Evolutionary conservation across 2,888 invertebrate genomes (phyloP).

Genomic region (Autographa pulchrina): DNA sequence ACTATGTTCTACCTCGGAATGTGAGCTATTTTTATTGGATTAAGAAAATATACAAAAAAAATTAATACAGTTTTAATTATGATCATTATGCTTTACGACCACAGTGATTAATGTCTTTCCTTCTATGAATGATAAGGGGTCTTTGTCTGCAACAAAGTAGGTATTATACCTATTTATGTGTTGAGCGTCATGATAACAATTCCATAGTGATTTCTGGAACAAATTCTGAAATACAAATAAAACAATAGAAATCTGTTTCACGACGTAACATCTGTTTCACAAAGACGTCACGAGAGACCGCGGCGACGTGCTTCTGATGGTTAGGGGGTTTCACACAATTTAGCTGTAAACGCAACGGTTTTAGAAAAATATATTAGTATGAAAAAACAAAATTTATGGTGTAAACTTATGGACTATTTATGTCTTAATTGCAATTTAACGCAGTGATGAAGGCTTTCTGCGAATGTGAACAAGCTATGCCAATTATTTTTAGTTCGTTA

Average conservation of each 20-base stretch:
- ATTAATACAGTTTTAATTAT: background rate
- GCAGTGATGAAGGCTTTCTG: no score
- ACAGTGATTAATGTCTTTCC: background rate
- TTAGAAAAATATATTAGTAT: background rate
- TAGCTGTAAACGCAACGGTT: slow-evolving; percentile 1
- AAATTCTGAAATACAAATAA: slow-evolving; percentile 34
- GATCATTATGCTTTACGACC: no score
- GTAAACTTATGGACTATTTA: no score
- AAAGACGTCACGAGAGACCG: slow-evolving; percentile 56
- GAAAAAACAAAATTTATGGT: no score
- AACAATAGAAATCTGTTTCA: slow-evolving; percentile 51
- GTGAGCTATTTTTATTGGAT: background rate
- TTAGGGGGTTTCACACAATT: slow-evolving; percentile 27
- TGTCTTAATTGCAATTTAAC: no score
- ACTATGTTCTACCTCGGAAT: background rate
- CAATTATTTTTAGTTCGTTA: no score
- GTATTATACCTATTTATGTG: background rate
- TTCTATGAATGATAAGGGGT: background rate
- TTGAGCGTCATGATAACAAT: background rate
- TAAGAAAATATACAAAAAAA: background rate
- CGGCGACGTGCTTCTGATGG: slow-evolving; percentile 15
- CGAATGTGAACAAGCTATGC: no score
- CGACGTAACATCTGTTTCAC: slow-evolving; percentile 49
- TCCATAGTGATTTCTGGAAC: background rate
- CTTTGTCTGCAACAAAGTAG: background rate